Percentiles rank a stretch among this genome's conserved stretches.
Evolutionary conservation across 2,113 vertebrate genomes (phyloP).

Genomic region (Nibea coibor): DNA sequence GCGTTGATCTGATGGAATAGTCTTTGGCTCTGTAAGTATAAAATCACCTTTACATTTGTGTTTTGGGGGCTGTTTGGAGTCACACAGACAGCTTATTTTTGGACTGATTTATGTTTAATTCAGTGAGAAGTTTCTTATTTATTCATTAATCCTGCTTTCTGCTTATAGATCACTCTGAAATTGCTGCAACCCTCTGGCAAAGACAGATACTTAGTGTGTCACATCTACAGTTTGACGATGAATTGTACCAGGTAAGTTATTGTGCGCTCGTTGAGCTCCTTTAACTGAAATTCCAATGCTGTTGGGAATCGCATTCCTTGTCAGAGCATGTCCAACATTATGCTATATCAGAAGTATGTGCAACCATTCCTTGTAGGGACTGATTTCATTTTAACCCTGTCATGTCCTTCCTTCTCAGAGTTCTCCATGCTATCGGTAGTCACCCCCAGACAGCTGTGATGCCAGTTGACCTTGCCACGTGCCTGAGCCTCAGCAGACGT

Average conservation of each 20-base stretch:
- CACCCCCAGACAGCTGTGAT: constrained; percentile 31
- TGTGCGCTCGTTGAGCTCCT: not conserved
- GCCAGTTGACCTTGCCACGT: constrained; percentile 77
- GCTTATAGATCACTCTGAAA: constrained; percentile 11
- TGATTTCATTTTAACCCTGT: not conserved
- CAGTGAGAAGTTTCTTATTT: not conserved
- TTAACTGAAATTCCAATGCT: not conserved
- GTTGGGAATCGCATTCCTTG: not conserved
- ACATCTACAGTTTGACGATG: constrained; percentile 51
- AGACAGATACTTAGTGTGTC: not conserved
- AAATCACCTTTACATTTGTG: not conserved
- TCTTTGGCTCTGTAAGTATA: constrained; percentile 54
- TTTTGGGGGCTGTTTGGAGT: not conserved
- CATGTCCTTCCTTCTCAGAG: constrained; percentile 59
- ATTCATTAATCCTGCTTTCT: constrained; percentile 5
- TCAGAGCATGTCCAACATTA: not conserved
- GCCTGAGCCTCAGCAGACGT: constrained; percentile 72
- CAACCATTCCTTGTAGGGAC: not conserved
- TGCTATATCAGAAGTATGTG: not conserved
- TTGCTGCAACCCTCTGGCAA: not conserved
- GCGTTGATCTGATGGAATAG: not conserved
- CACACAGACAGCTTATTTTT: not conserved
- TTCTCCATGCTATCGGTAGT: constrained; percentile 63
- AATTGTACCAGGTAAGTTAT: constrained; percentile 63
- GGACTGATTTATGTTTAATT: not conserved